phyloP scores from a whole-genome alignment of 1,140 invertebrate species.

The Neocloeon triangulifer region DNA sequence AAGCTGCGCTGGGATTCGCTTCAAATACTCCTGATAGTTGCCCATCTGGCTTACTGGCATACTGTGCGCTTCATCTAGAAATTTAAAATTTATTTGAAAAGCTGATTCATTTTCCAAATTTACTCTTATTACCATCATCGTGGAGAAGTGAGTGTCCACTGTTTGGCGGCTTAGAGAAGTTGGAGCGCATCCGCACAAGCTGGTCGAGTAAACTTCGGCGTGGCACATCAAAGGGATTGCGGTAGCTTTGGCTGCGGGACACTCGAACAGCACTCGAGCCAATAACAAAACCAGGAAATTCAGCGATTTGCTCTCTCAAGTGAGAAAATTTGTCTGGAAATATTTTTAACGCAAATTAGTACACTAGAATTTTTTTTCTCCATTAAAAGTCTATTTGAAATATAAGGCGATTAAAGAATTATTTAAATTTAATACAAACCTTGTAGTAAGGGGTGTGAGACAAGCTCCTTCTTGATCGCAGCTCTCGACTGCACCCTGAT shows the following conservation, averaged over 20 bases:
- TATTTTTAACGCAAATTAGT: too few species aligned
- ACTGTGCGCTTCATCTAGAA: slow-evolving; percentile 65
- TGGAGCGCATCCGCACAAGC: slow-evolving; percentile 79
- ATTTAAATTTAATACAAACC: slow-evolving; percentile 14
- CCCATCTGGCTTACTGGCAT: slow-evolving; percentile 96
- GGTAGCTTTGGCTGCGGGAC: slow-evolving; percentile 48
- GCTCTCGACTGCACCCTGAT: slow-evolving; percentile 44
- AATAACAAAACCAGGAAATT: slow-evolving; percentile 69
- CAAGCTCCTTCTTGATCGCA: slow-evolving; percentile 48
- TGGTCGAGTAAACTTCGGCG: slow-evolving; percentile 74
- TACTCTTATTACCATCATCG: slow-evolving; percentile 37
- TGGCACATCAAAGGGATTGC: slow-evolving; percentile 92
- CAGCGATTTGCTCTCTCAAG: slow-evolving; percentile 59
- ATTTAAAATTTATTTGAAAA: slow-evolving; percentile 1
- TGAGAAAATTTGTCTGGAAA: slow-evolving; percentile 59
- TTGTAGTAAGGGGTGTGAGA: slow-evolving; percentile 50
- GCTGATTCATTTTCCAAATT: slow-evolving; percentile 1
- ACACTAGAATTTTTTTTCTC: too few species aligned
- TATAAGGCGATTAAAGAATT: too few species aligned
- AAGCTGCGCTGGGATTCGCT: slow-evolving; percentile 73
- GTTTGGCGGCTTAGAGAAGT: slow-evolving; percentile 70
- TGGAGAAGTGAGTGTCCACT: slow-evolving; percentile 46
- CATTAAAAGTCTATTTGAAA: too few species aligned
- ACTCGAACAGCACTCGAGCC: slow-evolving; percentile 26
- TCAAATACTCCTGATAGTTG: slow-evolving; percentile 96